Base-by-base conservation (phyloP, 2,797 vertebrate genomes). In the Monodelphis domestica region DNA sequence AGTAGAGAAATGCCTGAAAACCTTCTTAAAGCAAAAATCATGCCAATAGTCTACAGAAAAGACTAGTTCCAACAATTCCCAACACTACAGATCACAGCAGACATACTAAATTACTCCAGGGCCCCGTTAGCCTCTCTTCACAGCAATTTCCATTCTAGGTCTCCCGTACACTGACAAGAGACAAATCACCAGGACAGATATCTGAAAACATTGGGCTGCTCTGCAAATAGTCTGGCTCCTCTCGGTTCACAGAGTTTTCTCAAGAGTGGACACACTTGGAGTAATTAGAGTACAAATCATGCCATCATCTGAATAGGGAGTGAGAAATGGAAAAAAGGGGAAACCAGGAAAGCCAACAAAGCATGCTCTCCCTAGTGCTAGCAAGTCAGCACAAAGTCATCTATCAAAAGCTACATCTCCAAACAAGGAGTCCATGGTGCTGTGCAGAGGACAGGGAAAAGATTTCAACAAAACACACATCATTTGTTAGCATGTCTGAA, bases 1-100 rank as follows among this genome's bases (percentile, higher is more conserved):
- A 33, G 51, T 59, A 93, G 53, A 88, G 91, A 94, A 92, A 26
- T 63, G n/a, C n/a, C 92, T 56, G 12, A 89, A 92, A 53, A 56
- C 4, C 4, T 56, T 88, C 88, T 90, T 54, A 90, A 90, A 94
- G 33, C 38, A 70, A 96, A 88, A 87, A 57, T 59, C 17, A 88
- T 10, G 70, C 9, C 38, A 94, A 30, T 87, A 56, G 51, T 29
- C 70, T 33, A 63, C 15, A 52, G 54, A n/a, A 57, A 38, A 53
- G 51, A 87, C 87, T 9, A 88, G 89, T 87, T 57, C 1, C 50
- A 59, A 0, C 55, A 14, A 78, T 87, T 90, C 55, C 1, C 50
- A 59, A 0, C 51, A 33, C 84, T 24, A 59, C 54, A 87, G 87
- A 90, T n/a, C 52, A 70, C 54, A 57, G 14, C 5, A 63, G 50